Percentiles rank a stretch among this genome's conserved stretches.
phyloP scores from a whole-genome alignment of 1,140 invertebrate genomes.

The Heliconius hewitsoni region DNA sequence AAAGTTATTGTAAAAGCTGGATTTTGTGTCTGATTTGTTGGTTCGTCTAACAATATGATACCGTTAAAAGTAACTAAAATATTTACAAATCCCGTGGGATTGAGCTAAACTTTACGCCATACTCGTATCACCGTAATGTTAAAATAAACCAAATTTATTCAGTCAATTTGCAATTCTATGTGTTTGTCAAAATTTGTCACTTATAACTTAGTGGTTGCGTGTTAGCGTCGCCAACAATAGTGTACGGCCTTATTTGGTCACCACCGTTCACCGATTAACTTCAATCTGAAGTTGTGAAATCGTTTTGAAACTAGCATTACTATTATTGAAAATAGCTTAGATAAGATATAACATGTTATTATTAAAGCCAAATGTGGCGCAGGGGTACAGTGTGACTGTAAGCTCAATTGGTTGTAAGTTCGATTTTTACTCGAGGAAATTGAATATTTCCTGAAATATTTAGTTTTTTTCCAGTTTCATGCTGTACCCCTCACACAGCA shows the following conservation, averaged over 20 bases:
- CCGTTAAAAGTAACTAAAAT: not conserved
- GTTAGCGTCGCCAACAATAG: slow-evolving; percentile 30
- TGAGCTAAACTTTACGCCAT: not conserved
- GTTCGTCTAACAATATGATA: no score
- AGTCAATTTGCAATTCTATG: not conserved
- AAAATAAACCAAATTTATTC: not conserved
- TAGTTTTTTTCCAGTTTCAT: no score
- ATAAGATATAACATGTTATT: slow-evolving; percentile 13
- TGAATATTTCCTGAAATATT: not conserved
- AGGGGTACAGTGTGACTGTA: not conserved
- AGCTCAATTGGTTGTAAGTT: not conserved
- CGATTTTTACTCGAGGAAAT: not conserved
- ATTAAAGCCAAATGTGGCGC: not conserved
- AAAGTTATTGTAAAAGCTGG: no score
- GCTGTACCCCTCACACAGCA: no score
- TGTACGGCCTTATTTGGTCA: slow-evolving; percentile 33
- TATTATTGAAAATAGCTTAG: slow-evolving; percentile 18
- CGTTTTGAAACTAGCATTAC: slow-evolving; percentile 30
- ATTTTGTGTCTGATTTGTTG: no score
- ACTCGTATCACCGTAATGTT: not conserved
- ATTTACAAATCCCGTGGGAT: not conserved
- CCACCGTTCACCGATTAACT: slow-evolving; percentile 31
- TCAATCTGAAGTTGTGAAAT: slow-evolving; percentile 36
- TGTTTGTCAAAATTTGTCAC: slow-evolving; percentile 6
- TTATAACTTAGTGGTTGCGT: slow-evolving; percentile 3